Base-by-base conservation (phyloP, 2,888 invertebrate genomes). In the Balanococcus diminutus region DNA sequence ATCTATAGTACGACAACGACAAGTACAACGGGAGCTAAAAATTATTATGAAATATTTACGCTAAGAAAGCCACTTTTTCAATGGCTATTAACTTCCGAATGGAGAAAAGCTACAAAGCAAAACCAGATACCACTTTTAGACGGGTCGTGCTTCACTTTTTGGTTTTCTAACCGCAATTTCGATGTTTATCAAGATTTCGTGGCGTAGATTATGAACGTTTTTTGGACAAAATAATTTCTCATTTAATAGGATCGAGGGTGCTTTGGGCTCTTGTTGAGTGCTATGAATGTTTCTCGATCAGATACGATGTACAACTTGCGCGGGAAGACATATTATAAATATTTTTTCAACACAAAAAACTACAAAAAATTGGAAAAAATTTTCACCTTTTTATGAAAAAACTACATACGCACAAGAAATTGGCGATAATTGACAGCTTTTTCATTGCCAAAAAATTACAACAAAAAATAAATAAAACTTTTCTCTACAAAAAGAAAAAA, bases 1-100 rank as follows among this genome's bases (percentile, higher is more conserved):
- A n/a, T n/a, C n/a, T n/a, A n/a, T n/a, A 36, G 36, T n/a, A 42
- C 51, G 6, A 36, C 5, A 4, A 36, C 5, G 36, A 36, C 3
- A 22, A 56, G 9, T 56, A 56, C 22, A 56, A 51, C 51, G 51
- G 51, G n/a, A 51, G n/a, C 51, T 67, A 25, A 67, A 67, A 67
- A 67, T 67, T 67, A 67, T 51, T 9, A 67, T 67, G 28, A 67
- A 67, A 67, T 67, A 67, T 67, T 67, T 67, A 67, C 22, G 22
- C 67, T 67, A 28, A 67, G 67, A 67, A 67, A 28, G 25, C 67
- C 67, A 28, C 67, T 22, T 67, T 67, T 67, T 25, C 11, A 67
- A 67, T 67, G 67, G 67, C 67, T 67, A 67, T 67, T 67, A 67
- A 67, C 28, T 67, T 67, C n/a, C 5, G n/a, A 51, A n/a, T n/a